Percentiles rank a stretch among this genome's conserved stretches.
Evolutionary conservation across 1,140 invertebrate species (phyloP).

Genomic region (Himalopsyche phryganea): DNA sequence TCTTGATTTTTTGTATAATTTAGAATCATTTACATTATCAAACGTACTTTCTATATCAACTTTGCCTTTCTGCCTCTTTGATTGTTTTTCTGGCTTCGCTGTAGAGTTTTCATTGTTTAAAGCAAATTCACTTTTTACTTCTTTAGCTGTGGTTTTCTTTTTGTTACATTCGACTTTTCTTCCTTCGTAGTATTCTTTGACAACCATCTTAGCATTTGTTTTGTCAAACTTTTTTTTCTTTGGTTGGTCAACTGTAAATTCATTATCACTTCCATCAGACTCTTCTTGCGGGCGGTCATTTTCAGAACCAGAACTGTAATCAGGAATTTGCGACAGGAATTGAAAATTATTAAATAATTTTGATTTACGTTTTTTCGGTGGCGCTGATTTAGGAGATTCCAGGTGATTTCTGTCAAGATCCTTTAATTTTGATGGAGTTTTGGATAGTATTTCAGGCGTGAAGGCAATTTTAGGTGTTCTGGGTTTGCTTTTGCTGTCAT

Average conservation of each 20-base stretch:
- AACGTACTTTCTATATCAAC: background rate
- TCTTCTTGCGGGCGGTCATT: constrained; percentile 4
- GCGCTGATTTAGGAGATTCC: constrained; percentile 18
- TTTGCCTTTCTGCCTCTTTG: constrained; percentile 7
- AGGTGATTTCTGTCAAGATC: background rate
- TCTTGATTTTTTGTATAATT: no score
- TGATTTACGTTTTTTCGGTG: constrained; percentile 13
- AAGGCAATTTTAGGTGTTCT: constrained; percentile 22
- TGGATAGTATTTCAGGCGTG: constrained; percentile 7
- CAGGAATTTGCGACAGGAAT: constrained; percentile 25
- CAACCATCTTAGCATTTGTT: constrained; percentile 14
- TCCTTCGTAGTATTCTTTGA: constrained; percentile 27
- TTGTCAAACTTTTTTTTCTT: constrained; percentile 7
- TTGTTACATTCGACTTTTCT: constrained; percentile 10
- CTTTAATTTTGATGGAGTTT: constrained; percentile 7
- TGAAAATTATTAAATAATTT: constrained; percentile 30
- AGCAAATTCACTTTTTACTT: no score
- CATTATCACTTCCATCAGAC: background rate
- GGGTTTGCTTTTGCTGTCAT: background rate
- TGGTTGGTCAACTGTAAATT: background rate
- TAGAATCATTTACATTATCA: background rate
- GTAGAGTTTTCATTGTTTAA: background rate
- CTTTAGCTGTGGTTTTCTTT: constrained; percentile 1
- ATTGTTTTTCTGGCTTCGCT: background rate
- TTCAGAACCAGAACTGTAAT: constrained; percentile 20